These are phyloP conservation scores for Seriola dumerili DNA, from an alignment of 2,113 vertebrate genomes.

Conservation along the genomic window DNA sequence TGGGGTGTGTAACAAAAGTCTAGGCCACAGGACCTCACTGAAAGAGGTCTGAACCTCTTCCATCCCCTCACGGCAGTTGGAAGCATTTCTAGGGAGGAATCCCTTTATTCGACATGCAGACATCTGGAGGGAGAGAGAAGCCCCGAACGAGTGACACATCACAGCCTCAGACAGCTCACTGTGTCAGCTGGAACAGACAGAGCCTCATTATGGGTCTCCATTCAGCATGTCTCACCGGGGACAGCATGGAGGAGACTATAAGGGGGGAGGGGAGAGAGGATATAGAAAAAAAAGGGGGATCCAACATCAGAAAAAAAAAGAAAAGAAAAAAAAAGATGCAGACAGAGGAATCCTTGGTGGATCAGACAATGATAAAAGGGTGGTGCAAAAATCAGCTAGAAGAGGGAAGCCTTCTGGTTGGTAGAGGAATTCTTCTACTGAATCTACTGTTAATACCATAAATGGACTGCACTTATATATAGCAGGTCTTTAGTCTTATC, in stretches of 20 bases:
- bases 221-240: slow-evolving; percentile 67
- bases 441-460: background rate
- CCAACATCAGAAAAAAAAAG: background rate
- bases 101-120: slow-evolving; percentile 58
- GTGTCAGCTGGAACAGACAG: slow-evolving; percentile 77
- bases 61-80: slow-evolving; percentile 42
- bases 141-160: slow-evolving; percentile 68
- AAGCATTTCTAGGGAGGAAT: slow-evolving; percentile 53
- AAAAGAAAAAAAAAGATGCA: slow-evolving; percentile 3
- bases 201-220: slow-evolving; percentile 77
- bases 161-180: slow-evolving; percentile 72
- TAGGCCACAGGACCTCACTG: slow-evolving; percentile 31
- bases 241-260: slow-evolving; percentile 31
- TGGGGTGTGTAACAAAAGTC: slow-evolving; percentile 30
- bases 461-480: too few species aligned
- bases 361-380: slow-evolving; percentile 21
- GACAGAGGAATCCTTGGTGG: slow-evolving; percentile 30
- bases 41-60: slow-evolving; percentile 51
- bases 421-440: background rate
- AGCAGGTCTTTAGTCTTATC: too few species aligned
- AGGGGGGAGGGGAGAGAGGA: slow-evolving; percentile 36
- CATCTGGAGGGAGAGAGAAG: slow-evolving; percentile 28
- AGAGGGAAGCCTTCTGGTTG: background rate
- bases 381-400: slow-evolving; percentile 7
- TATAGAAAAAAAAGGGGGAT: slow-evolving; percentile 24